These are phyloP conservation scores for Scomberomorus guttatus DNA, from an alignment of 2,797 vertebrate genomes.

Conservation along the genomic window DNA sequence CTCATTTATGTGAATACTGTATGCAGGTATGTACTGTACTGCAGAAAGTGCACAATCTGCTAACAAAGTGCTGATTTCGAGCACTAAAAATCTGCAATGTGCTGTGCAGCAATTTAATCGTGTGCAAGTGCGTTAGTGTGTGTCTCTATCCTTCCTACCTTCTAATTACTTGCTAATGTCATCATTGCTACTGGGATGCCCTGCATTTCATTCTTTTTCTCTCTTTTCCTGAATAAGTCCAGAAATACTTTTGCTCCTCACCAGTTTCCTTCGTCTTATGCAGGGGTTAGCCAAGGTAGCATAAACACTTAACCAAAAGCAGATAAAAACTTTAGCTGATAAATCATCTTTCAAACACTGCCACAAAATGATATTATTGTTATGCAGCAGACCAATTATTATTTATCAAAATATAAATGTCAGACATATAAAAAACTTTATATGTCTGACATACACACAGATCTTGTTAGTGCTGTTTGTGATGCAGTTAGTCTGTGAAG, in stretches of 20 bases:
- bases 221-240: background rate
- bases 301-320: background rate
- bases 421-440: no score
- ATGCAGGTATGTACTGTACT: background rate
- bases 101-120: constrained; percentile 1
- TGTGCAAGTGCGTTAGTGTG: background rate
- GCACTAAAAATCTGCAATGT: background rate
- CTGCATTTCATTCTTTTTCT: constrained; percentile 8
- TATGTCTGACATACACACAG: background rate
- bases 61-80: constrained; percentile 41
- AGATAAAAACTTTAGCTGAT: background rate
- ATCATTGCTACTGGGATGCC: constrained; percentile 14
- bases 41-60: constrained; percentile 6
- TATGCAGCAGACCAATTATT: constrained; percentile 1
- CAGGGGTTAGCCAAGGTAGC: background rate
- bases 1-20: no score
- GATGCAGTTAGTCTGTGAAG: background rate
- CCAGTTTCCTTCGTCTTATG: constrained; percentile 5
- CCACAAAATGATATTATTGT: background rate
- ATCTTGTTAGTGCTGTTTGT: background rate
- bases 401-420: background rate
- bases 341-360: background rate
- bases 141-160: constrained; percentile 25
- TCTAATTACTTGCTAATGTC: constrained; percentile 47
- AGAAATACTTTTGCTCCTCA: constrained; percentile 1